Percentiles rank a stretch among this genome's conserved stretches.
These are phyloP conservation scores for Acanthornis magna DNA, from an alignment of 2,797 vertebrate species.

Conservation along the genomic window DNA sequence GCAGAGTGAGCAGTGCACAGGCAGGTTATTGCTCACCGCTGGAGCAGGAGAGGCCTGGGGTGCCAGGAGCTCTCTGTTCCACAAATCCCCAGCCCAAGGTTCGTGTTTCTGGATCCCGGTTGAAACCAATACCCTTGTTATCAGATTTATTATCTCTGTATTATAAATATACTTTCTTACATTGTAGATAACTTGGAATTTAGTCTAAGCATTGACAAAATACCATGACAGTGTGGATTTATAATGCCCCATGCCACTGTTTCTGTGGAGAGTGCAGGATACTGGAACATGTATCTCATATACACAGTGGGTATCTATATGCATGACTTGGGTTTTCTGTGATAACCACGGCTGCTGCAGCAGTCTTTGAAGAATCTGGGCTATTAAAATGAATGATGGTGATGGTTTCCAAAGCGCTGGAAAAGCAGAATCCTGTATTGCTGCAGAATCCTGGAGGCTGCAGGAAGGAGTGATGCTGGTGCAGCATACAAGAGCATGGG, in stretches of 20 bases:
- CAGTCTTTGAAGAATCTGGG: background rate
- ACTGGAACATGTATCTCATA: background rate
- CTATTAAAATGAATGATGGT: conserved; percentile 25
- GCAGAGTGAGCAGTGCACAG: background rate
- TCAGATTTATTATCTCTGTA: background rate
- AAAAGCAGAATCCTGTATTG: background rate
- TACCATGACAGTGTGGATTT: background rate
- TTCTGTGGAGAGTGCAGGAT: background rate
- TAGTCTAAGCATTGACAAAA: background rate
- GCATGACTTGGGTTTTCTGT: background rate
- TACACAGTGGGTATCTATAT: background rate
- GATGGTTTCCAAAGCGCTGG: background rate
- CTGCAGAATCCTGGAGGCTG: background rate
- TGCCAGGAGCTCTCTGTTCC: background rate
- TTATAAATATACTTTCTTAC: background rate
- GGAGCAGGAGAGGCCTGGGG: fast-evolving
- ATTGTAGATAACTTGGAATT: background rate
- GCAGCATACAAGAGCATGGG: fast-evolving
- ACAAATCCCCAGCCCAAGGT: background rate
- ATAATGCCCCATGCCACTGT: background rate
- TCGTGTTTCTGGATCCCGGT: background rate
- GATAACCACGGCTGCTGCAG: background rate
- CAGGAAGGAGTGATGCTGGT: background rate
- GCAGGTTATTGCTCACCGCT: background rate
- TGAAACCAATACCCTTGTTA: background rate